Percentiles rank a stretch among this genome's conserved stretches.
Conservation (phyloP, 2,113 vertebrate species). For the Malurus melanocephalus region DNA sequence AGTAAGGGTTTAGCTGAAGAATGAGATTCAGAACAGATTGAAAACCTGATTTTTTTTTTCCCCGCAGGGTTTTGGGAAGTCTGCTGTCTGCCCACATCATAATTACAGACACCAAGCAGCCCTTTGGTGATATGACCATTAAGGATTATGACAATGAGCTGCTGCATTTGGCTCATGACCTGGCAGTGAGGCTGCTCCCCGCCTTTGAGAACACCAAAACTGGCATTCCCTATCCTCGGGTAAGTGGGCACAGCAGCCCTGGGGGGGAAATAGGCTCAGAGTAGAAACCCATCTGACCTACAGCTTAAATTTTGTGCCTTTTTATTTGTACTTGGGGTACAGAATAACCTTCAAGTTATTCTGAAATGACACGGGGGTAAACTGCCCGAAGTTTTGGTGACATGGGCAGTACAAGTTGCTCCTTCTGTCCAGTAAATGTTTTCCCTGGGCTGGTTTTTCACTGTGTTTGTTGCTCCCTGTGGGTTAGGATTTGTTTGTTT, state of each 20-base stretch:
- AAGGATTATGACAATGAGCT: slow-evolving; percentile 92
- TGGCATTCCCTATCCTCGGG: slow-evolving; percentile 95
- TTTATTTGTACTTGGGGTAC: not conserved
- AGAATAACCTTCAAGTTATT: too few species aligned
- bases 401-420: fast-evolving
- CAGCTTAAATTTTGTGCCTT: fast-evolving
- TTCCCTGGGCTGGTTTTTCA: not conserved
- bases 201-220: slow-evolving; percentile 98
- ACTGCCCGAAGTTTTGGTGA: not conserved
- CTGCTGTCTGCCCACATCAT: slow-evolving; percentile 95
- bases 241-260: slow-evolving; percentile 39
- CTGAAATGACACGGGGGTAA: not conserved
- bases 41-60: not conserved
- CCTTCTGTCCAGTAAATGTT: not conserved
- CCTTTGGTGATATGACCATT: slow-evolving; percentile 88
- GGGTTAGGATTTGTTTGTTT: not conserved
- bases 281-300: fast-evolving
- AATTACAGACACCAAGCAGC: slow-evolving; percentile 90
- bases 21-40: not conserved
- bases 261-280: not conserved
- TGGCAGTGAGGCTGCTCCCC: slow-evolving; percentile 91
- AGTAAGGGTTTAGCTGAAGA: not conserved
- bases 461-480: fast-evolving
- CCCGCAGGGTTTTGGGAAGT: slow-evolving; percentile 88
- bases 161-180: slow-evolving; percentile 90